Evolutionary conservation across 1,140 invertebrate genomes (phyloP).

Genomic region (Druon quercuslanigerum): DNA sequence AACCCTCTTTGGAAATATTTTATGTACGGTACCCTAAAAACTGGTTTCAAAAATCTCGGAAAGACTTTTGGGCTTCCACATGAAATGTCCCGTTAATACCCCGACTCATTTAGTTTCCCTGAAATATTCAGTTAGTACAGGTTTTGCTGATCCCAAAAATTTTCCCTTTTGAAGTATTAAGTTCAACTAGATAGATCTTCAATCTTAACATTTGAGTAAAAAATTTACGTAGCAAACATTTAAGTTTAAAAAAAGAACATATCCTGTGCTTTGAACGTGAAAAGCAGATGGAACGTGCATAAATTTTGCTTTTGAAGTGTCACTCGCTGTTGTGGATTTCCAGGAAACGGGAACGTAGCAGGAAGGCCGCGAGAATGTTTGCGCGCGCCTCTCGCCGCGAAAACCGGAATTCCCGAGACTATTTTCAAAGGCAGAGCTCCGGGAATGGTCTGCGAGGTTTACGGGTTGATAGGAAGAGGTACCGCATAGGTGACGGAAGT

Average conservation of each 20-base stretch:
- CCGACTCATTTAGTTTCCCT: too few relatives aligned
- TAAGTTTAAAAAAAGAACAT: not conserved
- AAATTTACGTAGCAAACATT: not conserved
- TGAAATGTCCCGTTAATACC: too few relatives aligned
- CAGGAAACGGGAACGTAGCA: conserved; percentile 13
- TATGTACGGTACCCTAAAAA: too few relatives aligned
- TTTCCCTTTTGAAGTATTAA: too few relatives aligned
- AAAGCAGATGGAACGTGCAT: conserved; percentile 11
- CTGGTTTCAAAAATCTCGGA: too few relatives aligned
- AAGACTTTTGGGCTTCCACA: too few relatives aligned
- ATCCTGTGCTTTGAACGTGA: too few relatives aligned
- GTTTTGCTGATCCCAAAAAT: too few relatives aligned
- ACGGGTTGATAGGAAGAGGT: not conserved
- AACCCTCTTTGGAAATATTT: too few relatives aligned
- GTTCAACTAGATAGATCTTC: too few relatives aligned
- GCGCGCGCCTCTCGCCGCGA: not conserved
- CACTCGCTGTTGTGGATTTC: not conserved
- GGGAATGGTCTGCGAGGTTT: conserved; percentile 19
- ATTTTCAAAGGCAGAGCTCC: conserved; percentile 11
- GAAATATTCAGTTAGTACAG: too few relatives aligned
- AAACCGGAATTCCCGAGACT: conserved; percentile 1
- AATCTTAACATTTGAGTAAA: not conserved
- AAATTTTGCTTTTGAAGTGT: conserved; percentile 1
- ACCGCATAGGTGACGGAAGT: not conserved
- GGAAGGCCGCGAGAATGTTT: not conserved